Conservation (phyloP, 2,113 vertebrate genomes). For the Siniperca chuatsi region DNA sequence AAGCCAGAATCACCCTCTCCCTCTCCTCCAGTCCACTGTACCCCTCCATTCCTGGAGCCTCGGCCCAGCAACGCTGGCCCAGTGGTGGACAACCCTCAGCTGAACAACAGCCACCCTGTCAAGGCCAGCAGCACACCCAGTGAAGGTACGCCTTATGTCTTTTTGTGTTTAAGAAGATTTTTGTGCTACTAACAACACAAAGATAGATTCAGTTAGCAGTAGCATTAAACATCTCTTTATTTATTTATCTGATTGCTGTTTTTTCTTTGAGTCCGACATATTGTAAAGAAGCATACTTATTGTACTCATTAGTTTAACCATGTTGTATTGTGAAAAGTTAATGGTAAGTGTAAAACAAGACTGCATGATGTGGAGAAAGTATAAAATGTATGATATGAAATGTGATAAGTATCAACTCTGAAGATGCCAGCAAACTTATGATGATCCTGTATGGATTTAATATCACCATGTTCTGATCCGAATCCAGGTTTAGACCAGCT, state of each 20-base stretch:
- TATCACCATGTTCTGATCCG: not conserved
- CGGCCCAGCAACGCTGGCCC: slow-evolving; percentile 65
- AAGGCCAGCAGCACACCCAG: slow-evolving; percentile 75
- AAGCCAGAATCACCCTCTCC: slow-evolving; percentile 75
- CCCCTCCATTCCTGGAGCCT: slow-evolving; percentile 69
- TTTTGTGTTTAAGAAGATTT: not conserved
- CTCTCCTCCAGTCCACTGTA: slow-evolving; percentile 66
- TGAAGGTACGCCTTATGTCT: slow-evolving; percentile 71
- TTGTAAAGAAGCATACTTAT: not conserved
- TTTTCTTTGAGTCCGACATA: too few species aligned
- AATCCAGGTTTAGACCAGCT: not conserved
- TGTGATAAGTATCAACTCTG: not conserved
- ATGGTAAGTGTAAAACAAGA: not conserved
- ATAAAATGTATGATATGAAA: not conserved
- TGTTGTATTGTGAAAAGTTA: not conserved
- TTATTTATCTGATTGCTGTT: not conserved
- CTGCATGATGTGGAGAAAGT: not conserved
- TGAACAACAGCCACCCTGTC: slow-evolving; percentile 77
- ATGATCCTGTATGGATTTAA: not conserved
- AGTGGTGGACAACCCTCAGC: slow-evolving; percentile 76
- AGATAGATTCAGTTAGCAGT: not conserved
- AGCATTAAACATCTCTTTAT: not conserved
- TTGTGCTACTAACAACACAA: not conserved
- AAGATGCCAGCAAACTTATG: not conserved
- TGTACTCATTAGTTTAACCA: not conserved